These are phyloP conservation scores for Drosophila novamexicana DNA, from an alignment of 1,140 invertebrate species.

Conservation along the genomic window DNA sequence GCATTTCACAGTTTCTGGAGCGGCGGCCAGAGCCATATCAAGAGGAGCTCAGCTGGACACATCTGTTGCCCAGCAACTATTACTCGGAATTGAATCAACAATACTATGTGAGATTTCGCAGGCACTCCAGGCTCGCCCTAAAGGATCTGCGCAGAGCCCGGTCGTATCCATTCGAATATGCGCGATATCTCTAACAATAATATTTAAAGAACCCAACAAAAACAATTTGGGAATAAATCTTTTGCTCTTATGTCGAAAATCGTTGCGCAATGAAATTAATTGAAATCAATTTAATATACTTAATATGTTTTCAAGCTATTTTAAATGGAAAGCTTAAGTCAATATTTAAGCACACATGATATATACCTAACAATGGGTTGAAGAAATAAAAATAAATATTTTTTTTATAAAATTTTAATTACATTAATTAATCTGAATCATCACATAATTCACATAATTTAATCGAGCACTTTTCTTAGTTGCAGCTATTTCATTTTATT, in stretches of 20 bases:
- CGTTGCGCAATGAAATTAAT: background rate
- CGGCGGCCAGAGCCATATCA: conserved; percentile 17
- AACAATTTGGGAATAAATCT: background rate
- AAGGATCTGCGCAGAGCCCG: conserved; percentile 2
- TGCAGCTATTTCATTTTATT: too few species aligned
- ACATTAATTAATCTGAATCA: too few species aligned
- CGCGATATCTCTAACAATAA: conserved; percentile 44
- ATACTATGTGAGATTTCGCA: conserved; percentile 62
- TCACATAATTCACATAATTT: too few species aligned
- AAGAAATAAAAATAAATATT: too few species aligned
- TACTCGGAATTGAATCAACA: conserved; percentile 68
- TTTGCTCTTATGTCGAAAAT: background rate
- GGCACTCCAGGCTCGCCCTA: conserved; percentile 2
- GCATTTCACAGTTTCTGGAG: conserved; percentile 55
- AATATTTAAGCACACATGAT: too few species aligned
- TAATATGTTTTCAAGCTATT: too few species aligned
- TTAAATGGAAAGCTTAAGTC: too few species aligned
- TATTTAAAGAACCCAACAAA: background rate
- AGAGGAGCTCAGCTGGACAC: conserved; percentile 37
- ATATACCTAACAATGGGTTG: too few species aligned
- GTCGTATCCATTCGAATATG: conserved; percentile 53
- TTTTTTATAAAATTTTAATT: too few species aligned
- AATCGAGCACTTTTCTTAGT: too few species aligned
- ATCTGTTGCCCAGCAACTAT: conserved; percentile 59
- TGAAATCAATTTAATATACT: background rate